phyloP scores from a whole-genome alignment of 2,888 invertebrate species.

The Pilophorus perplexus region DNA sequence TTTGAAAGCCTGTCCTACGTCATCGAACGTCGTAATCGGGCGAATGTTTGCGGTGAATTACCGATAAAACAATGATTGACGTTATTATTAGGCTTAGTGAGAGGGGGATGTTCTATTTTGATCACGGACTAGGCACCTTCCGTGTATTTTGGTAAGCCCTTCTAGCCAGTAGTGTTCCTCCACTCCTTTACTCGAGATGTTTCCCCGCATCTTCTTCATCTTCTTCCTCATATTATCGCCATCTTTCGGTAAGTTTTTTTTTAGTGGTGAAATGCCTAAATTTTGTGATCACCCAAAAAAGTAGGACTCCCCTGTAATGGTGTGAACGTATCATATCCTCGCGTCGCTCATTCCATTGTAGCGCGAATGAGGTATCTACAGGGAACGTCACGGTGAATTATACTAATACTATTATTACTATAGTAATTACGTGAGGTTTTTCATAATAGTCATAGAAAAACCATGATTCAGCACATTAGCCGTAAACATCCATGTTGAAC shows the following conservation, averaged over 20 bases:
- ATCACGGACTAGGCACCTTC: conserved; percentile 32
- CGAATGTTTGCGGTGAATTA: background rate
- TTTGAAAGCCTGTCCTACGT: background rate
- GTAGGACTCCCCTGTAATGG: too few relatives aligned
- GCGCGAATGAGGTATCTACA: too few relatives aligned
- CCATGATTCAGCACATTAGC: too few relatives aligned
- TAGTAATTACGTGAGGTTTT: too few relatives aligned
- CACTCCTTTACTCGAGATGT: conserved; percentile 41
- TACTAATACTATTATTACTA: too few relatives aligned
- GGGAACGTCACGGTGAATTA: too few relatives aligned
- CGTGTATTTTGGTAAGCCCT: conserved; percentile 34
- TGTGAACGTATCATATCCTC: too few relatives aligned
- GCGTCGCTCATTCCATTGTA: too few relatives aligned
- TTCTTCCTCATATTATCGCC: conserved; percentile 44
- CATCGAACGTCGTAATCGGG: background rate
- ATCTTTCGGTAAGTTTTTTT: conserved; percentile 35
- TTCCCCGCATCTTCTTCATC: conserved; percentile 45
- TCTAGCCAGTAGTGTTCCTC: conserved; percentile 37
- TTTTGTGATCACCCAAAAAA: too few relatives aligned
- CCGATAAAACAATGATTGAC: conserved; percentile 30
- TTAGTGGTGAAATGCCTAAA: too few relatives aligned
- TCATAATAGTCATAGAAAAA: too few relatives aligned
- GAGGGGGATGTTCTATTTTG: conserved; percentile 35
- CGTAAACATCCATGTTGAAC: too few relatives aligned
- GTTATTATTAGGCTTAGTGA: conserved; percentile 29